Evolutionary conservation across 2,888 invertebrate genomes (phyloP).

Genomic region (Tethea ocularis): DNA sequence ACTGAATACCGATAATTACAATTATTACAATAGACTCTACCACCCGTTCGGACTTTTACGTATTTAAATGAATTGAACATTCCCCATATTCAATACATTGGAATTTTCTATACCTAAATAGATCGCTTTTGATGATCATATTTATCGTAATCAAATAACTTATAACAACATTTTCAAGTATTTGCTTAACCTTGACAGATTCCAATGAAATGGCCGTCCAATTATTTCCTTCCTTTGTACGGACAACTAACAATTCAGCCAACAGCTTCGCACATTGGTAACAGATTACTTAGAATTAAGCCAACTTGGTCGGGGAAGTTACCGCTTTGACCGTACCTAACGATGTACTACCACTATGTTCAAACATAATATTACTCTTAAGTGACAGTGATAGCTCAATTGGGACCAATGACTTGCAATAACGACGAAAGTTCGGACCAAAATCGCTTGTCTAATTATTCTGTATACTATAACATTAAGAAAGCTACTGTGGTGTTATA

Average conservation of each 20-base stretch:
- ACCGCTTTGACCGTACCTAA: not conserved
- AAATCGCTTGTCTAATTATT: not conserved
- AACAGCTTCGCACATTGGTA: constrained; percentile 1
- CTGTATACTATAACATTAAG: not conserved
- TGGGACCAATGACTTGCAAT: constrained; percentile 1
- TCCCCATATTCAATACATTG: too few relatives aligned
- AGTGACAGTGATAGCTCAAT: constrained; percentile 6
- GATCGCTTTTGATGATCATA: too few relatives aligned
- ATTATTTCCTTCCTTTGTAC: not conserved
- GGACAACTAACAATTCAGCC: not conserved
- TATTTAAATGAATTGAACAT: too few relatives aligned
- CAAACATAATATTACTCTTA: constrained; percentile 1
- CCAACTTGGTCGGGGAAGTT: not conserved
- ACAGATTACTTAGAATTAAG: constrained; percentile 4
- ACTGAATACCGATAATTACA: too few relatives aligned
- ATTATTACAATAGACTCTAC: too few relatives aligned
- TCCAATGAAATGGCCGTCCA: not conserved
- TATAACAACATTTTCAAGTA: not conserved
- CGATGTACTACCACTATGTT: not conserved
- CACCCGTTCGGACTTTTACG: too few relatives aligned
- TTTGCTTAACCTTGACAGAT: not conserved
- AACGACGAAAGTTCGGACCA: not conserved
- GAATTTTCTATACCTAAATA: too few relatives aligned
- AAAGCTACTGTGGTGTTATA: not conserved
- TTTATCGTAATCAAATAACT: too few relatives aligned